Evolutionary conservation across 2,888 invertebrate species (phyloP), one percentile per base, ranked within the genome.

Genomic region (Amphipyra tragopoginis): DNA sequence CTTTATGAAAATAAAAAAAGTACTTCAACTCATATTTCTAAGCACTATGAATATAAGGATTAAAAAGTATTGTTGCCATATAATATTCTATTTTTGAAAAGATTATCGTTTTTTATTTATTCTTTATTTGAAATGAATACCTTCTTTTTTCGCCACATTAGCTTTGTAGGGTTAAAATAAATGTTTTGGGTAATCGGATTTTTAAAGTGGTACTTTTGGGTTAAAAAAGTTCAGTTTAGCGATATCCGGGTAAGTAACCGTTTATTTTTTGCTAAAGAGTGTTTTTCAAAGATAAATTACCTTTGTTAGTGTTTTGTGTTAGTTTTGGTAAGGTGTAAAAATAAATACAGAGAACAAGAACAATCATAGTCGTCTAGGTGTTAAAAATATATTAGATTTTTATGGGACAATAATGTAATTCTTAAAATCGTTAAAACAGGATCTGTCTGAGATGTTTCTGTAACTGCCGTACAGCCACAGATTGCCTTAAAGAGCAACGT

Each of bases 181-280:
- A 87, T 87, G 85, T 88, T 87, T 81, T 81, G 66, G 64, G 64
- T 90, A 90, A 90, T 87, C 87, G 86, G 88, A 88, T 90, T 88
- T 85, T 78, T 79, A 72, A 75, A 82, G 79, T 75, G 76, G 61
- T 63, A 61, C 57, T 69, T 63, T 68, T 56, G 50, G 26, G 40
- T 62, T 53, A 50, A 72, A 65, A 63, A 59, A 48, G 11, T 48
- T 58, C 5, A 39, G 45, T 14, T 61, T 68, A 53, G 48, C 53
- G n/a, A 50, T 65, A 44, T 38, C 43, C 26, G 40, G 59, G n/a
- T 52, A 43, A 53, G 60, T 55, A 53, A 71, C 45, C 8, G 53
- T 45, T 45, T n/a, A 13, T n/a, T 47, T 71, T 53, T 59, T 42
- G 1, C 4, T 54, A 51, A 43, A 58, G 40, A 21, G 0, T 26